These are phyloP conservation scores for Lordiphosa clarofinis DNA, from an alignment of 1,140 invertebrate genomes.

Conservation along the genomic window DNA sequence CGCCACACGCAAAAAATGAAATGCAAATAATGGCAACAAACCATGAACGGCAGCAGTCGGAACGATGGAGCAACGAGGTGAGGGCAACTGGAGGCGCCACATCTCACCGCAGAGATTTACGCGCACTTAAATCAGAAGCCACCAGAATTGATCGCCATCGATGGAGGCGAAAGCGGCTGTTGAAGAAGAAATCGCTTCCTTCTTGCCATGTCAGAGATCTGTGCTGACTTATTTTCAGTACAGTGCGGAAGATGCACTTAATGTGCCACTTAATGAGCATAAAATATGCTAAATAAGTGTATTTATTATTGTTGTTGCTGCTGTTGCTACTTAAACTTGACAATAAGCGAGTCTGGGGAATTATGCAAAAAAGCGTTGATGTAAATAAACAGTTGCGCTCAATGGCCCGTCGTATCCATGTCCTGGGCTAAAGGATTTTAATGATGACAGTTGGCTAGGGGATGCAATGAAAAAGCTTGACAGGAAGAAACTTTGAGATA, in stretches of 20 bases:
- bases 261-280: conserved; percentile 56
- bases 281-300: conserved; percentile 53
- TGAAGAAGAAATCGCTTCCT: conserved; percentile 8
- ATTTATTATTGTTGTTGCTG: conserved; percentile 16
- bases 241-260: conserved; percentile 39
- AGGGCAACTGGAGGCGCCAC: conserved; percentile 13
- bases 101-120: conserved; percentile 69
- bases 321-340: neutral
- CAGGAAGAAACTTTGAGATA: neutral
- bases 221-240: conserved; percentile 25
- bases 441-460: conserved; percentile 9
- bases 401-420: conserved; percentile 30
- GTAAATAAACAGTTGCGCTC: conserved; percentile 30
- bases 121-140: conserved; percentile 68
- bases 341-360: conserved; percentile 13
- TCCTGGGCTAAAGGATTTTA: conserved; percentile 3
- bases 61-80: neutral
- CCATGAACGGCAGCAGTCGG: conserved; percentile 37
- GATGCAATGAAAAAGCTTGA: neutral
- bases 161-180: conserved; percentile 15
- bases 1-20: conserved; percentile 62
- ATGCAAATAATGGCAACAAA: conserved; percentile 67
- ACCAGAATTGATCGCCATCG: conserved; percentile 63
- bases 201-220: neutral
- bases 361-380: conserved; percentile 49